A percentile compares a stretch with the other conserved stretches of the same genome.
Conservation (phyloP, 2,797 vertebrate genomes). For the Trachops cirrhosus region DNA sequence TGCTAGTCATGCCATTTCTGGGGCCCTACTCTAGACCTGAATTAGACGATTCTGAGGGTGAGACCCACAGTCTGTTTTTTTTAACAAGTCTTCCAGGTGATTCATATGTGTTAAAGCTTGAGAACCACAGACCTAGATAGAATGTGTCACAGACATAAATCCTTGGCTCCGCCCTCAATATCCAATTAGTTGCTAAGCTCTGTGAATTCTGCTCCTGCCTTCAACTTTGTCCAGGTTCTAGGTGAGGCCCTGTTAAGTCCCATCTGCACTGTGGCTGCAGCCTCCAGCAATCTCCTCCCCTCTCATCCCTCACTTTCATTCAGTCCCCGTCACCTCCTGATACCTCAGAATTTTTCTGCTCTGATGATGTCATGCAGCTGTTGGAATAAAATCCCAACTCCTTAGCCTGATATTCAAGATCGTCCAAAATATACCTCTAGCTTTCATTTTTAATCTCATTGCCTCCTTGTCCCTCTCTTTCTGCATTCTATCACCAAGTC, state of each 20-base stretch:
- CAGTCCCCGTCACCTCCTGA: neutral
- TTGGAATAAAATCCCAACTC: neutral
- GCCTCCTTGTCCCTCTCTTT: neutral
- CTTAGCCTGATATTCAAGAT: neutral
- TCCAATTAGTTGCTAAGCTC: neutral
- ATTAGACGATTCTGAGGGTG: neutral
- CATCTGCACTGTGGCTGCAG: neutral
- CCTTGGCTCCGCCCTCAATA: neutral
- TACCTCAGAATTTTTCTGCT: neutral
- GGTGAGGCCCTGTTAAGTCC: neutral
- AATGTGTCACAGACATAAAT: neutral
- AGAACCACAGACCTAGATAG: neutral
- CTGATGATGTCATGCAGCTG: neutral
- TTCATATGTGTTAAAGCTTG: neutral
- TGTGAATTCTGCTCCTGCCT: neutral
- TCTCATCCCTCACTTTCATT: neutral
- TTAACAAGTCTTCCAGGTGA: neutral
- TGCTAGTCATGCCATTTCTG: neutral
- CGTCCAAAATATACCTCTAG: neutral
- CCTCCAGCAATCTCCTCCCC: neutral
- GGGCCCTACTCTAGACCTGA: neutral
- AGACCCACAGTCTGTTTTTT: neutral
- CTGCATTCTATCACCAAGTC: neutral
- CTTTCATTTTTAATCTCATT: neutral
- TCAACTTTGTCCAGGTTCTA: neutral